These are phyloP conservation scores for Torymus aiolomorphi DNA, from an alignment of 2,888 invertebrate species.

Conservation along the genomic window DNA sequence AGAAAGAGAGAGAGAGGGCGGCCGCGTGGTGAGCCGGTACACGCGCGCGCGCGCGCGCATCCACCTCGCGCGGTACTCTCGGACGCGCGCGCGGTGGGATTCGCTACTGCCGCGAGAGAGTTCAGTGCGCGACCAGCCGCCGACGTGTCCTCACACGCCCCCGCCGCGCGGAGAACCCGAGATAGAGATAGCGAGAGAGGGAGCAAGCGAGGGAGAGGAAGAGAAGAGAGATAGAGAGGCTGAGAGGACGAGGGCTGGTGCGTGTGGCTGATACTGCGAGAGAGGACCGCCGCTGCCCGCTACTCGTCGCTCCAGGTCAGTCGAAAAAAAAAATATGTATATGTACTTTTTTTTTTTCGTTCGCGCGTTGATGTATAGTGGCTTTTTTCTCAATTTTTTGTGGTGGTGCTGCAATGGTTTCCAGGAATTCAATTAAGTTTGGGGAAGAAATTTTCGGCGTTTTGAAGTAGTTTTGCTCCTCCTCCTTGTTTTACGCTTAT, in stretches of 20 bases:
- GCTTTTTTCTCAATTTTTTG: too few species aligned
- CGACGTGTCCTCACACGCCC: conserved; percentile 70
- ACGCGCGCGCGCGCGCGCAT: conserved; percentile 15
- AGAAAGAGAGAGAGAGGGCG: conserved; percentile 26
- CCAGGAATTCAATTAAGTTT: too few species aligned
- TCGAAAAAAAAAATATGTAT: background rate
- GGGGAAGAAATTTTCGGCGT: too few species aligned
- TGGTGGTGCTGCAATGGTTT: too few species aligned
- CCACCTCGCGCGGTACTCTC: background rate
- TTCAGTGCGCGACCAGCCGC: conserved; percentile 74
- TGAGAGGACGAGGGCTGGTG: background rate
- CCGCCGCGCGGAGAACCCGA: conserved; percentile 51
- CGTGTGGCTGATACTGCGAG: too few species aligned
- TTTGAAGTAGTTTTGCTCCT: too few species aligned
- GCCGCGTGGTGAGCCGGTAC: conserved; percentile 60
- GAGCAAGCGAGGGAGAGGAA: too few species aligned
- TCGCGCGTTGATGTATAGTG: too few species aligned
- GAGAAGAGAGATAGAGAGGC: background rate
- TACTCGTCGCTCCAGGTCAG: conserved; percentile 34
- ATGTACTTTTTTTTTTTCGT: too few species aligned
- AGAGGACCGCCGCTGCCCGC: background rate
- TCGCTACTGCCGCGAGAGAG: conserved; percentile 62
- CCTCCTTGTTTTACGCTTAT: too few species aligned
- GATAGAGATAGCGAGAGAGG: background rate
- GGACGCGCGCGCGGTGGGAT: conserved; percentile 64